phyloP scores from a whole-genome alignment of 2,113 vertebrate genomes.

The Crocuta crocuta region DNA sequence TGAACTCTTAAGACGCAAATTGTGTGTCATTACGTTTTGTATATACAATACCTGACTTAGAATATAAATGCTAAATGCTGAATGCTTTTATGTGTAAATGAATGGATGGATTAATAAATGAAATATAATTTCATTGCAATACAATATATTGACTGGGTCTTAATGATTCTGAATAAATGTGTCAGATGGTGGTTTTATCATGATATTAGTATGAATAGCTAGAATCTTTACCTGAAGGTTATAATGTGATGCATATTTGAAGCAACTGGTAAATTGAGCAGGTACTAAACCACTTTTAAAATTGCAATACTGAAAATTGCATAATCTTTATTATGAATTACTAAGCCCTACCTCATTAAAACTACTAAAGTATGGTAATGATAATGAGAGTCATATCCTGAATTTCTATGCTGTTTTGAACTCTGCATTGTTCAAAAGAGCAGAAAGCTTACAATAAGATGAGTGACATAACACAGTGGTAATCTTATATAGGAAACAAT shows the following conservation, averaged over 20 bases:
- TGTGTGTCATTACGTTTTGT: background rate
- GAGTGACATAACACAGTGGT: conserved; percentile 57
- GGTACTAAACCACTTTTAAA: conserved; percentile 62
- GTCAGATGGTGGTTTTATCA: conserved; percentile 27
- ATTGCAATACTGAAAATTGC: conserved; percentile 53
- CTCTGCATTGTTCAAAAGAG: conserved; percentile 63
- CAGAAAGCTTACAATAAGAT: conserved; percentile 72
- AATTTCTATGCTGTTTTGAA: conserved; percentile 56
- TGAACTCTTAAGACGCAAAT: background rate
- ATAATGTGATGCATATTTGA: conserved; percentile 2
- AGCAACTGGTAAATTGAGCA: conserved; percentile 44
- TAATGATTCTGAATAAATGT: background rate
- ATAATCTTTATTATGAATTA: conserved; percentile 68
- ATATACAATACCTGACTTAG: background rate
- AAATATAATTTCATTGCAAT: background rate
- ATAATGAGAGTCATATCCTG: conserved; percentile 38
- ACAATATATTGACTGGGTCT: background rate
- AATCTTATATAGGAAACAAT: conserved; percentile 69
- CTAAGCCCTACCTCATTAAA: conserved; percentile 71
- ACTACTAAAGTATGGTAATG: conserved; percentile 56
- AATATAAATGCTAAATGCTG: background rate
- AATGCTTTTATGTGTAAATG: background rate
- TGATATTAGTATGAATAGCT: background rate
- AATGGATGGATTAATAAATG: background rate
- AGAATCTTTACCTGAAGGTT: conserved; percentile 26